A percentile compares a stretch with the other conserved stretches of the same genome.
phyloP scores from a whole-genome alignment of 2,888 invertebrate species.

The Caenorhabditis imperialis region DNA sequence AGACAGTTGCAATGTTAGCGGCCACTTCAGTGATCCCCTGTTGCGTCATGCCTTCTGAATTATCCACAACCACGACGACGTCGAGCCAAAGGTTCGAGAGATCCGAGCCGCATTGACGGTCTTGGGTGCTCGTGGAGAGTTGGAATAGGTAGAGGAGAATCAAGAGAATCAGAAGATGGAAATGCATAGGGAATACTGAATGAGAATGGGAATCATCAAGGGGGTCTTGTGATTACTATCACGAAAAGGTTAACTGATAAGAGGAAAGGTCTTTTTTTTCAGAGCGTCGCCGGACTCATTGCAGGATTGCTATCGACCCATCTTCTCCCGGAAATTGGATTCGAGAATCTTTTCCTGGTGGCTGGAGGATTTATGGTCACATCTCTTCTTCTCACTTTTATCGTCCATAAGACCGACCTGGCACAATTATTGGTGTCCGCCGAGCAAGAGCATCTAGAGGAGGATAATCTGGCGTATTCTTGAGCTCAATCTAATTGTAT shows the following conservation, averaged over 20 bases:
- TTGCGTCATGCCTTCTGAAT: conserved; percentile 38
- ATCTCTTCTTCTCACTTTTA: conserved; percentile 67
- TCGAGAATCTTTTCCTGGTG: conserved; percentile 68
- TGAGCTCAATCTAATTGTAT: conserved; percentile 5
- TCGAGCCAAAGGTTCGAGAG: conserved; percentile 38
- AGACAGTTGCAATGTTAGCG: too few species aligned
- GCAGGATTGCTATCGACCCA: conserved; percentile 73
- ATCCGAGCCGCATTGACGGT: conserved; percentile 27
- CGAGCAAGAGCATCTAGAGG: conserved; percentile 21
- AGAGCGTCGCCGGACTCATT: conserved; percentile 72
- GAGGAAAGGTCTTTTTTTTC: too few species aligned
- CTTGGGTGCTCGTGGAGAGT: too few species aligned
- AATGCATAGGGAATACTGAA: too few species aligned
- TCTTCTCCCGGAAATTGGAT: conserved; percentile 65
- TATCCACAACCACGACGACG: conserved; percentile 40
- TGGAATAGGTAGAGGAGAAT: too few species aligned
- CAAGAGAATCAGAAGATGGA: too few species aligned
- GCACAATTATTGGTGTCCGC: conserved; percentile 28
- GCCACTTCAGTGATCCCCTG: too few species aligned
- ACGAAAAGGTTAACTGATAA: too few species aligned
- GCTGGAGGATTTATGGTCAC: conserved; percentile 63
- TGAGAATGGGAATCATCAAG: too few species aligned
- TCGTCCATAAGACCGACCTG: conserved; percentile 63
- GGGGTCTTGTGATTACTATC: too few species aligned
- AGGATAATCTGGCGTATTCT: conserved; percentile 14